These are phyloP conservation scores for Hetaerina americana DNA, from an alignment of 1,140 invertebrate species.

Conservation along the genomic window DNA sequence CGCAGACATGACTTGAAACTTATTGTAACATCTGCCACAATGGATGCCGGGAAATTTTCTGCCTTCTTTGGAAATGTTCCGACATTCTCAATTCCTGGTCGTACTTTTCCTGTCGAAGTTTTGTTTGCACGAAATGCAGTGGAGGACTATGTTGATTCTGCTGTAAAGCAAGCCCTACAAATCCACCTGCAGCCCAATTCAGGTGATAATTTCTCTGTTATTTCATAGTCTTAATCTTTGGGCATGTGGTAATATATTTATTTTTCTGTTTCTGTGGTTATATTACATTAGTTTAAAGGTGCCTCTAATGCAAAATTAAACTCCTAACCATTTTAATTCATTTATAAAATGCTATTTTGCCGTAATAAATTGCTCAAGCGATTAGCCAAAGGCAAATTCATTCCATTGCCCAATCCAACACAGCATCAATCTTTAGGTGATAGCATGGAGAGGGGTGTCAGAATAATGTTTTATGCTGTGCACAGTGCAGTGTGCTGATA, in stretches of 20 bases:
- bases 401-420: too few relatives aligned
- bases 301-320: background rate
- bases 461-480: too few relatives aligned
- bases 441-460: too few relatives aligned
- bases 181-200: conserved; percentile 85
- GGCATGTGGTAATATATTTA: background rate
- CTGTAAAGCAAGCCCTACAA: conserved; percentile 94
- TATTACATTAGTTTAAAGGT: background rate
- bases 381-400: too few relatives aligned
- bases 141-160: conserved; percentile 97
- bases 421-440: too few relatives aligned
- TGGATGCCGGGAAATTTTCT: conserved; percentile 97
- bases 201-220: conserved; percentile 28
- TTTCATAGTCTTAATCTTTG: background rate
- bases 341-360: too few relatives aligned
- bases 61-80: conserved; percentile 98
- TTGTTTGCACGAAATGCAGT: conserved; percentile 91
- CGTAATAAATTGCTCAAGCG: too few relatives aligned
- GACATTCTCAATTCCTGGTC: conserved; percentile 90
- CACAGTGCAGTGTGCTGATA: too few relatives aligned
- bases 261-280: conserved; percentile 3
- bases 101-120: conserved; percentile 94
- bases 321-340: too few relatives aligned
- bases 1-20: conserved; percentile 90
- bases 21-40: conserved; percentile 98